Conservation (phyloP, 2,797 vertebrate species). For the Sebastes iracundus region DNA sequence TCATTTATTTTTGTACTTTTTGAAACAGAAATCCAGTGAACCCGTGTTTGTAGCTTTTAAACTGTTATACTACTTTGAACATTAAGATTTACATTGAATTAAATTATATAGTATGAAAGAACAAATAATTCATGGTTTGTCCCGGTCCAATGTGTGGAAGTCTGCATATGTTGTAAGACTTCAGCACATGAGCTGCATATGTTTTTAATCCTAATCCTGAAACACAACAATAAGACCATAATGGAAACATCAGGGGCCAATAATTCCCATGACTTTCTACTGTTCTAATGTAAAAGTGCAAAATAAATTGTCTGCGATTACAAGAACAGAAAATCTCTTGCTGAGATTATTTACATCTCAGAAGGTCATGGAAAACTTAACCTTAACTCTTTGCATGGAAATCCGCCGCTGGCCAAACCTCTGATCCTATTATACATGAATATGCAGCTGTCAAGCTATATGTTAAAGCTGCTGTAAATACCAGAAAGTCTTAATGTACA, state of each 20-base stretch:
- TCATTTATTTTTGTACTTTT: not conserved
- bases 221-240: constrained; percentile 42
- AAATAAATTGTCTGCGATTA: not conserved
- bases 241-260: constrained; percentile 49
- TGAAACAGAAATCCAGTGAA: not conserved
- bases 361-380: constrained; percentile 21
- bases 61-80: not conserved
- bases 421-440: constrained; percentile 51
- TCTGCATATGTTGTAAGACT: not conserved
- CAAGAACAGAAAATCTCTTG: not conserved
- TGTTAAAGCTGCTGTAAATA: constrained; percentile 60
- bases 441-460: constrained; percentile 40
- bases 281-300: not conserved
- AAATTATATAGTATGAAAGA: not conserved
- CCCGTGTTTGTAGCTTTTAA: not conserved
- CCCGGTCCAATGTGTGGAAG: not conserved
- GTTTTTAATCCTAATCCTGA: constrained; percentile 44
- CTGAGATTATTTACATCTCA: constrained; percentile 35
- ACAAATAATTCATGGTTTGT: not conserved
- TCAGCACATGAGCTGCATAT: constrained; percentile 1
- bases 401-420: not conserved
- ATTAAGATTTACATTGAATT: not conserved
- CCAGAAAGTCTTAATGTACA: constrained; percentile 44
- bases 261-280: constrained; percentile 26
- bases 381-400: constrained; percentile 1